These are phyloP conservation scores for Diploptera punctata DNA, from an alignment of 2,888 invertebrate genomes.

Conservation along the genomic window DNA sequence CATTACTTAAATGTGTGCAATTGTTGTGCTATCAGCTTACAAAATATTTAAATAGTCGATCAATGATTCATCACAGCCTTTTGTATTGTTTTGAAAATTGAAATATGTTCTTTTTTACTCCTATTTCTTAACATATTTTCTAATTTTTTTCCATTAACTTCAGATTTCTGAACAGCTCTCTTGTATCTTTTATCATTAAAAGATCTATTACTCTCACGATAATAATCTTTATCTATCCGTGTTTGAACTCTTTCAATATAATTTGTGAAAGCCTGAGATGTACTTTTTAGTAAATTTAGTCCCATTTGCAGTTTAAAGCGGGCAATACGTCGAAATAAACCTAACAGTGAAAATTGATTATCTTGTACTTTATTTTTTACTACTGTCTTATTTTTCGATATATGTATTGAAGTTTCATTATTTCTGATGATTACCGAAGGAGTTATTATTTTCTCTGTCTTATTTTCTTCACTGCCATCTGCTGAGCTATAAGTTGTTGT, in stretches of 20 bases:
- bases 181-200: neutral
- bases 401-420: constrained; percentile 35
- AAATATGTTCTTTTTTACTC: neutral
- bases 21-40: too few species aligned
- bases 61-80: neutral
- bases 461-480: constrained; percentile 57
- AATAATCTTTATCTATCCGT: constrained; percentile 26
- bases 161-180: neutral
- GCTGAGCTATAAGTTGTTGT: constrained; percentile 46
- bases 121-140: neutral
- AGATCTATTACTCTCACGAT: neutral
- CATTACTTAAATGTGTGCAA: too few species aligned
- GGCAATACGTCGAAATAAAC: constrained; percentile 67
- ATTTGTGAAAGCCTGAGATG: constrained; percentile 69
- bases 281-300: constrained; percentile 69
- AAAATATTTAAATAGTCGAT: too few species aligned
- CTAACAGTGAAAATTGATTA: constrained; percentile 58
- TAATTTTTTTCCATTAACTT: neutral
- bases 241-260: constrained; percentile 64
- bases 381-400: constrained; percentile 25
- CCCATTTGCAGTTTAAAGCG: constrained; percentile 73
- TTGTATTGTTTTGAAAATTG: neutral
- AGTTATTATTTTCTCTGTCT: too few species aligned
- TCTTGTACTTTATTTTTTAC: neutral
- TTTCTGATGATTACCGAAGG: neutral